Evolutionary conservation across 2,113 vertebrate species (phyloP).

Genomic region (Phrynosoma blainvillii): DNA sequence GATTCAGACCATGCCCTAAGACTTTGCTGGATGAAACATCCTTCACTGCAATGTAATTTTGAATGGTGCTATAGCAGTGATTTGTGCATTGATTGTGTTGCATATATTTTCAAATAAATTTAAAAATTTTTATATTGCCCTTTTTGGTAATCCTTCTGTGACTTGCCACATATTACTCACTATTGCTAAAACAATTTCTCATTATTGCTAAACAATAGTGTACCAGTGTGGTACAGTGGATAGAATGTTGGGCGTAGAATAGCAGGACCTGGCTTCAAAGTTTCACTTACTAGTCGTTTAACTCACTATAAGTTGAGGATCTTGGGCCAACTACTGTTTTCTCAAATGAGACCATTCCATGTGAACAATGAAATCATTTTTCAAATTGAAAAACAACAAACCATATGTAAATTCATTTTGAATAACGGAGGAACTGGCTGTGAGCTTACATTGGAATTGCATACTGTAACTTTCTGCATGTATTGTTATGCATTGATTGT

Average conservation of each 20-base stretch:
- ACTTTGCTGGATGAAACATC: not conserved
- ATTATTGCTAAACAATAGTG: not conserved
- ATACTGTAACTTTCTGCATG: no score
- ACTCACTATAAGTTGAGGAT: not conserved
- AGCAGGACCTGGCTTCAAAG: not conserved
- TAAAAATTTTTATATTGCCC: no score
- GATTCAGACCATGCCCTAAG: no score
- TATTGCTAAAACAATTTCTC: not conserved
- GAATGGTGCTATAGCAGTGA: not conserved
- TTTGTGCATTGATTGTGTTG: not conserved
- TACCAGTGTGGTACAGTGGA: not conserved
- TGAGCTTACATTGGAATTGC: no score
- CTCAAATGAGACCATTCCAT: not conserved
- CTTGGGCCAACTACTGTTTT: not conserved
- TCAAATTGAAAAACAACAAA: no score
- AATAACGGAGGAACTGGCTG: no score
- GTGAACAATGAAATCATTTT: not conserved
- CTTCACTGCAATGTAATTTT: not conserved
- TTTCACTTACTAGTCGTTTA: not conserved
- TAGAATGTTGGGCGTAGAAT: not conserved
- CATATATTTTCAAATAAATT: not conserved
- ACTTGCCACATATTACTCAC: not conserved
- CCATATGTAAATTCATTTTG: no score
- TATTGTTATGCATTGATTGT: no score
- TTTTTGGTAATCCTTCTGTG: not conserved